phyloP scores from a whole-genome alignment of 2,888 invertebrate species.

The Heliconius ismenius region DNA sequence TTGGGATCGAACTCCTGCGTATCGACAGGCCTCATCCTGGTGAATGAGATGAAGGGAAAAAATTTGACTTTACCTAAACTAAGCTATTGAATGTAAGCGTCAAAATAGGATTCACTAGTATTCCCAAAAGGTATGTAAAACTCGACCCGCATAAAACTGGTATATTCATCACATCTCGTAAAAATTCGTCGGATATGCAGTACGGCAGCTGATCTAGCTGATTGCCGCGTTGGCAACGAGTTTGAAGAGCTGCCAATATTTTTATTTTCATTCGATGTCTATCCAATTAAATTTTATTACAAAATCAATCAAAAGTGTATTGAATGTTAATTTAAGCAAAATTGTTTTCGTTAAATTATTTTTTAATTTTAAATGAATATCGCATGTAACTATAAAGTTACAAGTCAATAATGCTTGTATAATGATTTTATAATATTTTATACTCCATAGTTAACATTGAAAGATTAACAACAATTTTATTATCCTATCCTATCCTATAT shows the following conservation, averaged over 20 bases:
- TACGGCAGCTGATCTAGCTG: slow-evolving; percentile 42
- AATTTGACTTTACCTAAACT: slow-evolving; percentile 13
- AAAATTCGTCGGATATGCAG: slow-evolving; percentile 43
- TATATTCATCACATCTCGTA: slow-evolving; percentile 38
- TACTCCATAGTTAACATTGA: neutral
- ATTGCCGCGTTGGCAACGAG: slow-evolving; percentile 45
- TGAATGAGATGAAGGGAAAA: neutral
- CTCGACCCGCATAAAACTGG: slow-evolving; percentile 27
- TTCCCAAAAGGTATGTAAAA: slow-evolving; percentile 27
- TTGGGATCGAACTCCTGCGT: no score
- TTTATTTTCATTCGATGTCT: slow-evolving; percentile 44
- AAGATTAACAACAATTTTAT: neutral
- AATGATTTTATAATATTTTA: neutral
- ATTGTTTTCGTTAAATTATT: neutral
- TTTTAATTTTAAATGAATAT: neutral
- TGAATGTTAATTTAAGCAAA: slow-evolving; percentile 14
- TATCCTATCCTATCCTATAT: no score
- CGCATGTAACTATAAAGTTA: neutral
- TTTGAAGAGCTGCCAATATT: slow-evolving; percentile 47
- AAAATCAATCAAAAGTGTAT: slow-evolving; percentile 23
- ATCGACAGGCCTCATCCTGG: no score
- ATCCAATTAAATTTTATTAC: slow-evolving; percentile 46
- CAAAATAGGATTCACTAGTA: slow-evolving; percentile 22
- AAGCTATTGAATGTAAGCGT: slow-evolving; percentile 24
- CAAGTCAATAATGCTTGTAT: neutral